These are phyloP conservation scores for Tangachromis dhanisi DNA, from an alignment of 2,113 vertebrate species.

Conservation along the genomic window DNA sequence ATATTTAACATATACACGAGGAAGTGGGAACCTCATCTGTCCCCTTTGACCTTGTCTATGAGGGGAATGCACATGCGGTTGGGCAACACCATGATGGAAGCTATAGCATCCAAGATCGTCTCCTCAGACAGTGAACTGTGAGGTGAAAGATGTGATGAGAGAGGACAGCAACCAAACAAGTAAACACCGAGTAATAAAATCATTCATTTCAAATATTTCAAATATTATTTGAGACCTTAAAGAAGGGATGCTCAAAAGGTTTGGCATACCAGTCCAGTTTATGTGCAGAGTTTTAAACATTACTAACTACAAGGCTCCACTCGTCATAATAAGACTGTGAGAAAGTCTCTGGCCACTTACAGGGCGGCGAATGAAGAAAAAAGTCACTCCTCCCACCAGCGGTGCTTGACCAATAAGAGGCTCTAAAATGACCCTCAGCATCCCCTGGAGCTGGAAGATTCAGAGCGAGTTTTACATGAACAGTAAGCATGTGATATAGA, in stretches of 20 bases:
- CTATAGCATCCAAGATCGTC: constrained; percentile 83
- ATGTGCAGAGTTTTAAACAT: constrained; percentile 69
- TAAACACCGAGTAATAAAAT: neutral
- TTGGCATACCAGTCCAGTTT: constrained; percentile 93
- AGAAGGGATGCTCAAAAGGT: constrained; percentile 85
- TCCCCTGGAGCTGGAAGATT: constrained; percentile 79
- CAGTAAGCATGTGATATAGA: neutral
- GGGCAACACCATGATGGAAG: constrained; percentile 86
- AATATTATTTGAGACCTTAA: constrained; percentile 72
- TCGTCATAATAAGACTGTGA: neutral
- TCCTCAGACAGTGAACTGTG: constrained; percentile 82
- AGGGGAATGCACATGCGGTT: constrained; percentile 91
- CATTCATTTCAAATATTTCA: neutral
- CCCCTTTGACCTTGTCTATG: constrained; percentile 84
- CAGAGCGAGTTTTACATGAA: neutral
- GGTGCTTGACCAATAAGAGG: constrained; percentile 84
- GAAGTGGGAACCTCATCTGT: constrained; percentile 87
- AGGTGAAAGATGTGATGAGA: neutral
- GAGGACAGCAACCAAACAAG: neutral
- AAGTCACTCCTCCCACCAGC: constrained; percentile 87
- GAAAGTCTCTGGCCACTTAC: constrained; percentile 64
- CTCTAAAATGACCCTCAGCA: constrained; percentile 83
- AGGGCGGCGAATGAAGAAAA: constrained; percentile 89
- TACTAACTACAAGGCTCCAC: neutral
- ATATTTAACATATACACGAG: constrained; percentile 77